These are phyloP conservation scores for Endotricha flammealis DNA, from an alignment of 2,888 invertebrate genomes.

Conservation along the genomic window DNA sequence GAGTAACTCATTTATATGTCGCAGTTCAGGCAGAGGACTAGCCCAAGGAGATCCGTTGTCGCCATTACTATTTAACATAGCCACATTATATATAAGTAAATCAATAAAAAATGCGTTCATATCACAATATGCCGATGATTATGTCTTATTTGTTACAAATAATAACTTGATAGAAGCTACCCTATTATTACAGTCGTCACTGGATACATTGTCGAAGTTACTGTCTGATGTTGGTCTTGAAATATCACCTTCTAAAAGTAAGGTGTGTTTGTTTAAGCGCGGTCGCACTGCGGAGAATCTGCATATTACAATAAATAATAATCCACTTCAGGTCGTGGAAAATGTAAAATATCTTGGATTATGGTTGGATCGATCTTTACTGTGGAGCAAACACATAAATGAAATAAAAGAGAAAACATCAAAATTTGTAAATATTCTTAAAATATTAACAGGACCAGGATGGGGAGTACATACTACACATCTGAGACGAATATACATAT, in stretches of 20 bases:
- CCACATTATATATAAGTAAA: slow-evolving; percentile 2
- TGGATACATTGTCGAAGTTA: slow-evolving; percentile 5
- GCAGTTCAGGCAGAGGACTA: slow-evolving; percentile 4
- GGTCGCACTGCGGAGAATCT: slow-evolving; percentile 9
- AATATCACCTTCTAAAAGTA: slow-evolving; percentile 21
- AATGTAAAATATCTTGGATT: slow-evolving; percentile 25
- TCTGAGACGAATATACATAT: slow-evolving; percentile 22
- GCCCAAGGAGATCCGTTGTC: slow-evolving; percentile 14
- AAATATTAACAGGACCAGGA: slow-evolving; percentile 20
- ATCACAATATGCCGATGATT: slow-evolving; percentile 14
- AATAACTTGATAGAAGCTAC: slow-evolving; percentile 3
- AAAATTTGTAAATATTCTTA: slow-evolving; percentile 25
- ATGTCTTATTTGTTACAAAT: slow-evolving; percentile 5
- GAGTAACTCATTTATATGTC: not conserved
- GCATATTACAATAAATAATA: slow-evolving; percentile 11
- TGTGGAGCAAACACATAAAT: slow-evolving; percentile 27
- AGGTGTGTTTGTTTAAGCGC: slow-evolving; percentile 23
- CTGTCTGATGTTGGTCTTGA: slow-evolving; percentile 13
- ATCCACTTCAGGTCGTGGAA: slow-evolving; percentile 7
- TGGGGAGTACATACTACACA: slow-evolving; percentile 29
- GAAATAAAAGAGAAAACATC: slow-evolving; percentile 15
- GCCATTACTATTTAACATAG: slow-evolving; percentile 13
- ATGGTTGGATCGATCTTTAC: slow-evolving; percentile 23
- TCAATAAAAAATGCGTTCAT: not conserved
- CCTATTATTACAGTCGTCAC: not conserved